Percentiles rank a stretch among this genome's conserved stretches.
Evolutionary conservation across 2,797 vertebrate genomes (phyloP).

Genomic region (Distichodus sexfasciatus): DNA sequence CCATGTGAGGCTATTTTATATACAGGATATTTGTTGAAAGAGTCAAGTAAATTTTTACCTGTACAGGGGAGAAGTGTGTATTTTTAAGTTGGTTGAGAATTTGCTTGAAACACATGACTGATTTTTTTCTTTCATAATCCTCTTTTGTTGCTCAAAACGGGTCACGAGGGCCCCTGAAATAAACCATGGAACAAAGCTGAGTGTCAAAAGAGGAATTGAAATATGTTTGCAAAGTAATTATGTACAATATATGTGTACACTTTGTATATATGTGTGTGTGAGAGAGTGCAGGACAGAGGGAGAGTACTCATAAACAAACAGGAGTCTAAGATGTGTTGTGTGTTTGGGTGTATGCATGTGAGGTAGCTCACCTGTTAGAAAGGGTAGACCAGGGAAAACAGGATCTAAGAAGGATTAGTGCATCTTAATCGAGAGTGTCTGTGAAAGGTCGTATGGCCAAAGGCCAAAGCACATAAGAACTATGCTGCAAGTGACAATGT

Average conservation of each 20-base stretch:
- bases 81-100: background rate
- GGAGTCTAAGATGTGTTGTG: background rate
- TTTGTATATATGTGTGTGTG: too few species aligned
- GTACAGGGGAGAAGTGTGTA: background rate
- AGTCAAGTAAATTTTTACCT: background rate
- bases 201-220: background rate
- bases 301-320: background rate
- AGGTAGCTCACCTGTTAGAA: conserved; percentile 26
- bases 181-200: background rate
- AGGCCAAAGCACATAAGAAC: background rate
- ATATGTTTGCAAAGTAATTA: background rate
- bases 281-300: background rate
- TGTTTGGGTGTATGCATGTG: conserved; percentile 17
- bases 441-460: conserved; percentile 18
- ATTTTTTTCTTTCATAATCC: background rate
- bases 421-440: conserved; percentile 23
- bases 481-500: background rate
- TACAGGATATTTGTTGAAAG: background rate
- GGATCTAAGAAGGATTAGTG: conserved; percentile 29
- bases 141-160: conserved; percentile 18
- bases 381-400: background rate
- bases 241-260: too few species aligned
- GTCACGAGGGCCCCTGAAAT: background rate
- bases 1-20: background rate
- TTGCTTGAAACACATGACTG: conserved; percentile 7